Conservation (phyloP, 2,888 invertebrate species). For the Tillus elongatus region DNA sequence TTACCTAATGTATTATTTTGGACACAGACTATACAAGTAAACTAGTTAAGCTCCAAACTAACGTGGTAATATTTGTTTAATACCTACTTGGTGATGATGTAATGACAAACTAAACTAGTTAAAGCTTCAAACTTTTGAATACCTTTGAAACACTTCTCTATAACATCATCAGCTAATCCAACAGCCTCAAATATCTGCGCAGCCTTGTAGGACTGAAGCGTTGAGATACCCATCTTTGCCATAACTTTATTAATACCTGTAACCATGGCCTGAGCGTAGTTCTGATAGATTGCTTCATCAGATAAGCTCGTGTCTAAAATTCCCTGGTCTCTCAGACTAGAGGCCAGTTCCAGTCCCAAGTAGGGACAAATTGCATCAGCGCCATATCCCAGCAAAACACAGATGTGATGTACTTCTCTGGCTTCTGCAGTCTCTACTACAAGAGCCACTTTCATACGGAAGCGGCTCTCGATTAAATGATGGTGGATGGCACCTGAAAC, state of each 20-base stretch:
- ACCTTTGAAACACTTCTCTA: conserved; percentile 84
- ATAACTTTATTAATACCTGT: conserved; percentile 65
- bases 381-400: conserved; percentile 89
- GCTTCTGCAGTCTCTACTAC: conserved; percentile 95
- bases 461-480: conserved; percentile 85
- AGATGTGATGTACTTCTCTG: conserved; percentile 92
- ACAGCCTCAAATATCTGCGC: conserved; percentile 99
- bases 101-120: too few relatives aligned
- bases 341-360: conserved; percentile 87
- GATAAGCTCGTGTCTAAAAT: conserved; percentile 67
- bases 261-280: conserved; percentile 72
- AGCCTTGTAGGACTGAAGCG: conserved; percentile 95
- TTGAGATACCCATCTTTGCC: conserved; percentile 99
- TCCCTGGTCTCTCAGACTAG: conserved; percentile 75
- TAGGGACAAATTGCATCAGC: conserved; percentile 98
- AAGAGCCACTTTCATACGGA: conserved; percentile 92
- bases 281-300: conserved; percentile 72
- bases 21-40: too few relatives aligned
- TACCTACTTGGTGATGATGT: too few relatives aligned
- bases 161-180: conserved; percentile 83
- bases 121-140: too few relatives aligned
- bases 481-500: conserved; percentile 79
- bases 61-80: too few relatives aligned
- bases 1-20: too few relatives aligned
- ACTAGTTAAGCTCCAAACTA: too few relatives aligned